Conservation (phyloP, 2,797 vertebrate species). For the Diceros bicornis region DNA sequence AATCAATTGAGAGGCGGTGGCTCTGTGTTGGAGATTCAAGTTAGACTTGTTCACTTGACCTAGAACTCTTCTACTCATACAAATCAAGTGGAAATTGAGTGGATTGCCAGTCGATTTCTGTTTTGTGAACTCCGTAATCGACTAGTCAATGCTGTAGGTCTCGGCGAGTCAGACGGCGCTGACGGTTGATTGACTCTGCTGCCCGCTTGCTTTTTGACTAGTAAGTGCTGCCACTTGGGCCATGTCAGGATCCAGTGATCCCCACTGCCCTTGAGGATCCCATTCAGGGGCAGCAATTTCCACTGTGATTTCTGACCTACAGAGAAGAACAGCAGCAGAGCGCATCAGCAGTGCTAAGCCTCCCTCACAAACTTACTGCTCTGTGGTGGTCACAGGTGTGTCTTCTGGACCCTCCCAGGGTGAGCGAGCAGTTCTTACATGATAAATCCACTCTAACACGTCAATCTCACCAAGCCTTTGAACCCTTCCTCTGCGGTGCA, state of each 20-base stretch:
- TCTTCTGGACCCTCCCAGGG: neutral
- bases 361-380: fast-evolving
- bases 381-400: fast-evolving
- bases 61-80: too few relatives aligned
- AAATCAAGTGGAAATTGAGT: too few relatives aligned
- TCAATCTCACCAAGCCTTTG: neutral
- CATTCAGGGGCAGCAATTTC: too few relatives aligned
- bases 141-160: too few relatives aligned
- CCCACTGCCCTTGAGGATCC: neutral
- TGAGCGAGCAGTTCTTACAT: neutral
- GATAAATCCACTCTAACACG: neutral
- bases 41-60: too few relatives aligned
- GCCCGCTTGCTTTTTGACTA: neutral
- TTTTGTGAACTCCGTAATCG: too few relatives aligned
- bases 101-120: too few relatives aligned
- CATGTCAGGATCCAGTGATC: neutral
- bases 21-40: too few relatives aligned
- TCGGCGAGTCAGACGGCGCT: too few relatives aligned
- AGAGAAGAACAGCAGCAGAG: neutral
- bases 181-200: too few relatives aligned
- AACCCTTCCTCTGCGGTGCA: fast-evolving
- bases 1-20: neutral
- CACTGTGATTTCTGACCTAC: neutral
- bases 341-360: too few relatives aligned
- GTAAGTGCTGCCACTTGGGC: too few relatives aligned